Conservation (phyloP, 1,140 invertebrate species). For the Propsilocerus akamusi region DNA sequence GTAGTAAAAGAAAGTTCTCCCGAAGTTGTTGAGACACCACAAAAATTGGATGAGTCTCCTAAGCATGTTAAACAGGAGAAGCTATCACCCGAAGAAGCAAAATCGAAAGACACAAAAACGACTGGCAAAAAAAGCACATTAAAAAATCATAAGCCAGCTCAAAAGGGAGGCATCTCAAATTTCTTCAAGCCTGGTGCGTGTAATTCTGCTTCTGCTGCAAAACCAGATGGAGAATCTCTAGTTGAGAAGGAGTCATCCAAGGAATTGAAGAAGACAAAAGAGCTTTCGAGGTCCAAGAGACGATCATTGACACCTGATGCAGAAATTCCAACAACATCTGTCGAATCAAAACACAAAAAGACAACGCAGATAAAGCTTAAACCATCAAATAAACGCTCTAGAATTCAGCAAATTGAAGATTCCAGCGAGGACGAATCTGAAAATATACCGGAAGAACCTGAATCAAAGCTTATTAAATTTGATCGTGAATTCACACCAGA, state of each 20-base stretch:
- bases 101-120: too few relatives aligned
- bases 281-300: too few relatives aligned
- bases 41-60: too few relatives aligned
- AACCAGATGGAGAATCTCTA: background rate
- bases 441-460: background rate
- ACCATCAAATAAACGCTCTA: background rate
- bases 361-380: background rate
- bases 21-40: too few relatives aligned
- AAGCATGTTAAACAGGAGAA: too few relatives aligned
- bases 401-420: background rate
- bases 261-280: background rate
- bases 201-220: too few relatives aligned
- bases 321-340: background rate
- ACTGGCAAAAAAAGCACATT: too few relatives aligned
- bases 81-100: too few relatives aligned
- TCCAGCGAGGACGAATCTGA: background rate
- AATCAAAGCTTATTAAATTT: background rate
- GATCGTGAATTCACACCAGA: background rate
- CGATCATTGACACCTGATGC: background rate
- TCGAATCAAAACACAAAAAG: background rate
- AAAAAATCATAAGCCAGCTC: too few relatives aligned
- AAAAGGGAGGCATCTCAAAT: too few relatives aligned
- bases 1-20: too few relatives aligned
- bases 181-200: too few relatives aligned
- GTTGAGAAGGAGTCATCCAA: background rate